Evolutionary conservation across 2,113 vertebrate species (phyloP), one percentile per base, ranked within the genome.

Genomic region (Colistium nudipinnis): DNA sequence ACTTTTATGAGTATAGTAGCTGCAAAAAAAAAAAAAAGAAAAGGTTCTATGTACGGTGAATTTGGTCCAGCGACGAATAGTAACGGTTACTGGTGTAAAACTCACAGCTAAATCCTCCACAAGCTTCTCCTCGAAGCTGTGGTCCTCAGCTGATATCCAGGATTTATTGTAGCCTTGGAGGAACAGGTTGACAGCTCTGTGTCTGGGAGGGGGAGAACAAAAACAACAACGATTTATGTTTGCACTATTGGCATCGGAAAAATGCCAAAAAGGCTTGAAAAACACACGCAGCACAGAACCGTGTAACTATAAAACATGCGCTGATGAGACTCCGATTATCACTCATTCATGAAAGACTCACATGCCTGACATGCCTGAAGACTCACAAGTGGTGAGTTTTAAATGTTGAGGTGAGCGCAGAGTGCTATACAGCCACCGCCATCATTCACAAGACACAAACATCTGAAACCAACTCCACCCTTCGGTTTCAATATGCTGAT

Each of bases 51-150:
- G 24, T 1, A 27, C 22, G 12, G 10, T 44, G 24, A 43, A 30
- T 44, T 13, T 19, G 14, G 10, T 19, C 7, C 39, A 35, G 1
- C 6, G 36, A 47, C n/a, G n/a, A n/a, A n/a, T n/a, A n/a, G n/a
- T 33, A 6, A 33, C 31, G 9, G 31, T 33, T 6, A 33, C 31
- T 33, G 9, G 31, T 33, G 36, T 13, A 16, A 14, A 78, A 90
- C 93, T 20, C 91, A 99, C 96, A 68, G 97, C 94, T 90, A 99
- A 94, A 78, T 98, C 95, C 90, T 98, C 95, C 78, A 98, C 95
- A 51, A 98, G 90, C 68, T 93, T 95, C 79, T 98, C 95, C 89
- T 97, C 95, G 86, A 95, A 96, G 82, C 92, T 94, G 64, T 94
- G 92, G 19, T 94, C 94, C 79, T 96, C 95, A 47, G 93, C 92